These are phyloP conservation scores for Hylaeus anthracinus DNA, from an alignment of 1,140 invertebrate genomes.

Conservation along the genomic window DNA sequence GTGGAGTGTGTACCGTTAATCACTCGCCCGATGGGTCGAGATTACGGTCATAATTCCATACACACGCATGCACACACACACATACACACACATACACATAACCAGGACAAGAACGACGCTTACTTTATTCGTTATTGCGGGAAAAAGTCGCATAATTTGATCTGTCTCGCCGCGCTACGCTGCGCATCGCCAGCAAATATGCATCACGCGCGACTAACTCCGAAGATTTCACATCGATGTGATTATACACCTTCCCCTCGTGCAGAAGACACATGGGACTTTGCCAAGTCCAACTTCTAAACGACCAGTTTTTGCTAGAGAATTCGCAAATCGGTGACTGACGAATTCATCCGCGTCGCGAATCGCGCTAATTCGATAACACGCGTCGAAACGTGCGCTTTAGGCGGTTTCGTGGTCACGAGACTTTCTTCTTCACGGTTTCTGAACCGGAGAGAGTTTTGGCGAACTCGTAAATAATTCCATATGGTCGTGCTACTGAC, in stretches of 20 bases:
- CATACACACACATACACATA: too few species aligned
- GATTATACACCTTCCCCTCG: constrained; percentile 1
- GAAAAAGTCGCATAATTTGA: constrained; percentile 62
- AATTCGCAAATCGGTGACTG: neutral
- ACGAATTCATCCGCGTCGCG: too few species aligned
- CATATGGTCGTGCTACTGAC: neutral
- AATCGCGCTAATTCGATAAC: neutral
- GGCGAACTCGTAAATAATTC: constrained; percentile 4
- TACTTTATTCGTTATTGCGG: constrained; percentile 4
- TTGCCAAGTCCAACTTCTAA: neutral
- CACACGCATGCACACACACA: neutral
- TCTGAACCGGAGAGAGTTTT: constrained; percentile 54
- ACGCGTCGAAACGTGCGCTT: neutral
- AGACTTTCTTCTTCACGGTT: constrained; percentile 61
- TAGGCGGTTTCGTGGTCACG: neutral
- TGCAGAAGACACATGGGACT: too few species aligned
- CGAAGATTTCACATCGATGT: constrained; percentile 50
- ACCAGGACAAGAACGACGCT: neutral
- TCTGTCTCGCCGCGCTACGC: constrained; percentile 53
- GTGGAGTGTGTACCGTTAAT: neutral
- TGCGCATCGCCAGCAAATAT: constrained; percentile 20
- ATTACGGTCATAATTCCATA: neutral
- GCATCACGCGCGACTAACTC: constrained; percentile 28
- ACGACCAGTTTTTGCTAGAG: neutral
- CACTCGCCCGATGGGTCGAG: too few species aligned